A percentile compares a stretch with the other conserved stretches of the same genome.
These are phyloP conservation scores for Cirrhinus molitorella DNA, from an alignment of 2,797 vertebrate species.

Conservation along the genomic window DNA sequence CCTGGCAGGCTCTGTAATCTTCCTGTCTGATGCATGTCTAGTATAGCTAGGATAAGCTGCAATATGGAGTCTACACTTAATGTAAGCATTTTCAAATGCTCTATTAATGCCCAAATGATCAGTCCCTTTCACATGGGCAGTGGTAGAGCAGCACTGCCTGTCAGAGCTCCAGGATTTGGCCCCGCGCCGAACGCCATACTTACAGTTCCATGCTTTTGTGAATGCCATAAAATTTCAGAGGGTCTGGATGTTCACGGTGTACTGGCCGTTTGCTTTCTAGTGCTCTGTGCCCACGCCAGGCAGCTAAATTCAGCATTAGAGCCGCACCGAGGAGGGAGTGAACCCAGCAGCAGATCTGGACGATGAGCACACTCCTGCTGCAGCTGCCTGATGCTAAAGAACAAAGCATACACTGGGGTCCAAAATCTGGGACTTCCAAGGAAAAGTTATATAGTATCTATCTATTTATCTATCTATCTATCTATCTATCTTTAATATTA, in stretches of 20 bases:
- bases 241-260: slow-evolving; percentile 58
- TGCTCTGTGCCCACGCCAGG: slow-evolving; percentile 58
- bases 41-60: not conserved
- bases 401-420: not conserved
- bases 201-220: slow-evolving; percentile 44
- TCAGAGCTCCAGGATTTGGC: slow-evolving; percentile 34
- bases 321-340: slow-evolving; percentile 53
- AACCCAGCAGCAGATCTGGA: slow-evolving; percentile 65
- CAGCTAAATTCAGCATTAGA: slow-evolving; percentile 61
- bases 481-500: too few species aligned
- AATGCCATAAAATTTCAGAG: slow-evolving; percentile 57
- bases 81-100: not conserved
- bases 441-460: too few species aligned
- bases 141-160: slow-evolving; percentile 28
- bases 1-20: not conserved
- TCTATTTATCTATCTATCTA: too few species aligned
- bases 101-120: not conserved
- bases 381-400: slow-evolving; percentile 26
- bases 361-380: slow-evolving; percentile 12
- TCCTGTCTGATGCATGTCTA: slow-evolving; percentile 46
- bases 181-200: slow-evolving; percentile 30
- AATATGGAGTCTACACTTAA: not conserved
- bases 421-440: not conserved
- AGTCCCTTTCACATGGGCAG: not conserved
- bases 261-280: slow-evolving; percentile 56